These are phyloP conservation scores for Drosophila guanche DNA, from an alignment of 1,140 invertebrate genomes.

Conservation along the genomic window DNA sequence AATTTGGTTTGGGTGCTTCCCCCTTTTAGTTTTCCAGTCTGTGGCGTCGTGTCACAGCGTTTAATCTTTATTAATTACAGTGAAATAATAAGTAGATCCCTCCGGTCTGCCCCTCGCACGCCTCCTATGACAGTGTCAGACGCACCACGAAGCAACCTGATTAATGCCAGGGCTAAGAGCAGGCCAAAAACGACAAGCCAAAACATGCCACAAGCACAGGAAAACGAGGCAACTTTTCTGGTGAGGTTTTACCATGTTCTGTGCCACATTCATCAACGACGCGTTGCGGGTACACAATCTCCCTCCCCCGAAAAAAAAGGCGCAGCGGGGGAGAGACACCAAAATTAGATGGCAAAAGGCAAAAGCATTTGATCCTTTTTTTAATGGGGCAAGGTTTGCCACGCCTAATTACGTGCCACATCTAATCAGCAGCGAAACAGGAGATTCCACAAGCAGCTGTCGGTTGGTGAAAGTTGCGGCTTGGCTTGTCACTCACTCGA, in stretches of 20 bases:
- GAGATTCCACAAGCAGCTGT: constrained; percentile 30
- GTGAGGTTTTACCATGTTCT: constrained; percentile 30
- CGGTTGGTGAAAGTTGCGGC: constrained; percentile 35
- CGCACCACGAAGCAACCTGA: constrained; percentile 51
- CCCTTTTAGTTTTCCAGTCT: constrained; percentile 9
- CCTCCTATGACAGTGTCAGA: constrained; percentile 45
- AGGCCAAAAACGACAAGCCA: constrained; percentile 55
- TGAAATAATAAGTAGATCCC: constrained; percentile 74
- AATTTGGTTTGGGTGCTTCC: neutral
- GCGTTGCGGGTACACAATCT: constrained; percentile 28
- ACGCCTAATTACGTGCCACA: constrained; percentile 65
- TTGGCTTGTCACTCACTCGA: constrained; percentile 65
- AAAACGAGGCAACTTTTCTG: constrained; percentile 53
- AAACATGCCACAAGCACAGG: constrained; percentile 71
- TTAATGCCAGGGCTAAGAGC: constrained; percentile 74
- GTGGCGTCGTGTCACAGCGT: constrained; percentile 73
- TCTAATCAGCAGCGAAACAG: constrained; percentile 66
- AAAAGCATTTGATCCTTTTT: constrained; percentile 72
- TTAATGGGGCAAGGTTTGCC: constrained; percentile 13
- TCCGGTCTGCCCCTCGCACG: constrained; percentile 12
- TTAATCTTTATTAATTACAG: constrained; percentile 82
- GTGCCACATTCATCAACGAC: constrained; percentile 40
- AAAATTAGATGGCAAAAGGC: constrained; percentile 71
- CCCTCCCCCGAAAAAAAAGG: constrained; percentile 27
- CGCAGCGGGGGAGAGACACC: constrained; percentile 41